These are phyloP conservation scores for Pemphigus obesinymphae DNA, from an alignment of 1,140 invertebrate genomes.

Conservation along the genomic window DNA sequence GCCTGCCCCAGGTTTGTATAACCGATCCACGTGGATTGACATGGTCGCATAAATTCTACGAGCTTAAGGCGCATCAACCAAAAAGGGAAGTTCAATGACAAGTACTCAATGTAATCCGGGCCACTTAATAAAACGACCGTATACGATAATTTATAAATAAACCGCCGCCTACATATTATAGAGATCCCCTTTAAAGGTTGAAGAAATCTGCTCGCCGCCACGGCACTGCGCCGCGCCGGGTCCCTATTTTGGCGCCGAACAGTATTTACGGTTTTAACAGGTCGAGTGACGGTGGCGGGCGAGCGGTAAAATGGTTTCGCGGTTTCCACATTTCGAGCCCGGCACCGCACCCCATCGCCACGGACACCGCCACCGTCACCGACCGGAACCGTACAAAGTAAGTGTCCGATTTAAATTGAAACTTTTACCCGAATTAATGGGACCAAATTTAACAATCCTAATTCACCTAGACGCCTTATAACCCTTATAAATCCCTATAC, in stretches of 20 bases:
- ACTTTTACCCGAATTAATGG: constrained; percentile 40
- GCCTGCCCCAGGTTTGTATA: background rate
- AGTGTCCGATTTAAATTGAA: constrained; percentile 41
- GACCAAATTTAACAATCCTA: constrained; percentile 40
- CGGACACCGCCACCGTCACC: background rate
- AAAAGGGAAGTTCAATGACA: constrained; percentile 19
- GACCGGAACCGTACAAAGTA: constrained; percentile 15
- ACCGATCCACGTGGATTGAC: background rate
- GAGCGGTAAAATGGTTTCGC: constrained; percentile 20
- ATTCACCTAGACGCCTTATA: constrained; percentile 37
- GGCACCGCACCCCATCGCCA: background rate
- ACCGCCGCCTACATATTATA: background rate
- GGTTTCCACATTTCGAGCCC: constrained; percentile 16
- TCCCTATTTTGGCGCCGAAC: constrained; percentile 7
- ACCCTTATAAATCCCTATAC: constrained; percentile 25
- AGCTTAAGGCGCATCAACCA: constrained; percentile 10
- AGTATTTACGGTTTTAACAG: constrained; percentile 28
- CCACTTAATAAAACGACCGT: constrained; percentile 37
- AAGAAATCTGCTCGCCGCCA: constrained; percentile 2
- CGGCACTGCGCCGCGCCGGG: background rate
- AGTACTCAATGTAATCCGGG: constrained; percentile 25
- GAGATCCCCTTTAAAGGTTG: background rate
- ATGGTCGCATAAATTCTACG: background rate
- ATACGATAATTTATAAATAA: constrained; percentile 33
- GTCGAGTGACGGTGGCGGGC: background rate